Evolutionary conservation across 2,113 vertebrate species (phyloP).

Genomic region (Gallinago media): DNA sequence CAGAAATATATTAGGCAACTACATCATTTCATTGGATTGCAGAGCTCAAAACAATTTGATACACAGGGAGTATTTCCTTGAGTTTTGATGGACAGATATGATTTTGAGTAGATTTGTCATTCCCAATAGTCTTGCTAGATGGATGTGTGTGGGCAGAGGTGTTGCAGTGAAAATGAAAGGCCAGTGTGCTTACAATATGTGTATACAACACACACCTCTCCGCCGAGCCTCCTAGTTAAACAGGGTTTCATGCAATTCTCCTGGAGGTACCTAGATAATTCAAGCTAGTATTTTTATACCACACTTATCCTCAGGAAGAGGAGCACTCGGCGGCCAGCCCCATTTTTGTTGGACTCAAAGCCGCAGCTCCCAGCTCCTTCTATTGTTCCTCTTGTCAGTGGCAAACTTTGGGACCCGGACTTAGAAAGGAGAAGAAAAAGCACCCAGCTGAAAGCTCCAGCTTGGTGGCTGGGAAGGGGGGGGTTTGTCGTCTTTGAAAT

Average conservation of each 20-base stretch:
- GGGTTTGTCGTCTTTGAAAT: conserved; percentile 64
- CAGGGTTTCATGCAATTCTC: background rate
- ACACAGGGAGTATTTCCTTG: background rate
- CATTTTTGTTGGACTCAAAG: background rate
- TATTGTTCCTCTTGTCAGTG: background rate
- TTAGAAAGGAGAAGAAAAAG: conserved; percentile 47
- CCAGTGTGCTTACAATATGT: background rate
- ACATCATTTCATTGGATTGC: too few species aligned
- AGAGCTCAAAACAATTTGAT: too few species aligned
- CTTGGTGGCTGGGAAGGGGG: rapidly evolving
- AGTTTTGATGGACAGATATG: background rate
- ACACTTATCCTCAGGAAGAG: background rate
- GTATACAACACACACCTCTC: background rate
- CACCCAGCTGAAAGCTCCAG: background rate
- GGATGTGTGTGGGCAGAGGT: background rate
- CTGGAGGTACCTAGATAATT: background rate
- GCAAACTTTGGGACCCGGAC: background rate
- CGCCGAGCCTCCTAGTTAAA: background rate
- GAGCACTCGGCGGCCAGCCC: background rate
- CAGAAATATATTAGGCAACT: too few species aligned
- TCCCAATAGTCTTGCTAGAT: background rate
- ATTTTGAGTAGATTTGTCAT: background rate
- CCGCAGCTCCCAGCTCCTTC: background rate
- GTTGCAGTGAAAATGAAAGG: background rate
- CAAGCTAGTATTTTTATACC: conserved; percentile 16